Conservation (phyloP, 2,113 vertebrate genomes). For the Amphilophus citrinellus region DNA sequence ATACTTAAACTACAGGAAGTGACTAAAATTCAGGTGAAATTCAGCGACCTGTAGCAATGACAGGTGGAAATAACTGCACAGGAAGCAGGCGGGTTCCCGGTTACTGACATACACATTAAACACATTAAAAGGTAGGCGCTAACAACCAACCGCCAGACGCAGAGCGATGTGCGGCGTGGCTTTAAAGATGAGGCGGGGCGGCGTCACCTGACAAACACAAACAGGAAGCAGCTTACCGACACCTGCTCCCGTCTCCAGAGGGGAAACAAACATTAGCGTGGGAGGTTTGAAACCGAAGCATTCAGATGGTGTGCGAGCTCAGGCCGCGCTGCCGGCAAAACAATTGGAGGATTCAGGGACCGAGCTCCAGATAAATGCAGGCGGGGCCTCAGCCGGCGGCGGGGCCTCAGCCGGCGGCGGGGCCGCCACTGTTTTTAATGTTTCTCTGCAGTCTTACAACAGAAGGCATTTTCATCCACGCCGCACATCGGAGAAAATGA, state of each 20-base stretch:
- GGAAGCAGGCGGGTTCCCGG: background rate
- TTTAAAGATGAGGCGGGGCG: too few relatives aligned
- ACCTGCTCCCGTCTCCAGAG: background rate
- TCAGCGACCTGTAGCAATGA: too few relatives aligned
- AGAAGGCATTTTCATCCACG: background rate
- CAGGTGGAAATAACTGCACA: background rate
- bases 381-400: background rate
- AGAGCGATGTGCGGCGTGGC: background rate
- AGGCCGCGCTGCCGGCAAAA: slow-evolving; percentile 5
- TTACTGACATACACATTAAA: too few relatives aligned
- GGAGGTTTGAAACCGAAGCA: slow-evolving; percentile 40
- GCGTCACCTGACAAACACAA: background rate
- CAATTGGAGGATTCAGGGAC: slow-evolving; percentile 13
- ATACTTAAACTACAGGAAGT: too few relatives aligned
- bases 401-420: too few relatives aligned
- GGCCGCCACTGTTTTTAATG: background rate
- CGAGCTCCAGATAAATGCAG: slow-evolving; percentile 7
- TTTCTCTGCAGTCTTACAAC: background rate
- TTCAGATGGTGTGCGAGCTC: slow-evolving; percentile 5
- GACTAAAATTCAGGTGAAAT: too few relatives aligned
- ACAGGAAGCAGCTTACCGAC: background rate
- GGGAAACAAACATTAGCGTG: slow-evolving; percentile 30
- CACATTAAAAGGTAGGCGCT: too few relatives aligned
- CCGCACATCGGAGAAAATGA: background rate
- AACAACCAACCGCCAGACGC: too few relatives aligned